Conservation (phyloP, 2,888 invertebrate species). For the Pristionchus arcanus region DNA sequence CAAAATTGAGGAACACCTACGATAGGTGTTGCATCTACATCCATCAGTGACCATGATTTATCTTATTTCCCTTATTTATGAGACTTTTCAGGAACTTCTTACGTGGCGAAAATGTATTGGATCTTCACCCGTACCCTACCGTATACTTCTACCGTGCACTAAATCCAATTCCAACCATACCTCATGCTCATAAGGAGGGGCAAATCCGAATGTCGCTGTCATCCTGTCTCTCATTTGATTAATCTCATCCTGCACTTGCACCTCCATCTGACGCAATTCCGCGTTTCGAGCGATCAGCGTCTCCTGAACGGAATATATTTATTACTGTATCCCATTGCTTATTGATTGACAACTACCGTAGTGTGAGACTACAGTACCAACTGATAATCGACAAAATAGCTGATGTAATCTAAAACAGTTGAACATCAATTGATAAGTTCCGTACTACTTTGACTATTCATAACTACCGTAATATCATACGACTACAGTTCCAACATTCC, state of each 20-base stretch:
- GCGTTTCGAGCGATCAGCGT: background rate
- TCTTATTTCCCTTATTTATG: no score
- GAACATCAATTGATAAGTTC: no score
- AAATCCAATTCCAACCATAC: background rate
- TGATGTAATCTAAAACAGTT: no score
- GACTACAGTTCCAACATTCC: no score
- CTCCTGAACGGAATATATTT: background rate
- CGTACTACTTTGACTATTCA: no score
- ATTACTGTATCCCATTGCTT: background rate
- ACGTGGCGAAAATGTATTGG: background rate
- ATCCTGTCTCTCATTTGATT: constrained; percentile 8
- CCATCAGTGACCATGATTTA: no score
- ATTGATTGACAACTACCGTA: background rate
- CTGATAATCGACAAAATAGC: no score
- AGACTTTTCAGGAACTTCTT: no score
- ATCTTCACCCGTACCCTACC: background rate
- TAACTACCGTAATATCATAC: no score
- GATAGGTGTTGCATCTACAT: no score
- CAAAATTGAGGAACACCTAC: background rate
- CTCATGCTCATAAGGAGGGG: constrained; percentile 17
- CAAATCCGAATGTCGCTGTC: constrained; percentile 9
- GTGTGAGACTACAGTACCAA: no score
- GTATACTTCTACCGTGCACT: background rate
- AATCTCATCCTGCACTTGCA: background rate
- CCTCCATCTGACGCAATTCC: background rate